Conservation (phyloP, 1,140 invertebrate genomes). For the Geopemphigus sp. region DNA sequence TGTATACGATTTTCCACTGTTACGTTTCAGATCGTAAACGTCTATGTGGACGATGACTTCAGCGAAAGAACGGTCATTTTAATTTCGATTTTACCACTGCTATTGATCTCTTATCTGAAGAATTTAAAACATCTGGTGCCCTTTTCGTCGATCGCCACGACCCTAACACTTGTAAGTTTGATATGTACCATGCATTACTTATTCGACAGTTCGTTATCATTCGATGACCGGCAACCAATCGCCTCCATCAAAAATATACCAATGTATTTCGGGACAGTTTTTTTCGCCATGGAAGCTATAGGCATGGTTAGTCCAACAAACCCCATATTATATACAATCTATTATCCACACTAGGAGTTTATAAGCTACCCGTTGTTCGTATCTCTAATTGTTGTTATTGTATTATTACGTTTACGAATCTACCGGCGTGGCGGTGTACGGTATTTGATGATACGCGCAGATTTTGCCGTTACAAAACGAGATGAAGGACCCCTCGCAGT, state of each 20-base stretch:
- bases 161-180: slow-evolving; percentile 64
- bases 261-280: slow-evolving; percentile 65
- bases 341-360: no score
- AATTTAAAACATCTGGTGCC: slow-evolving; percentile 72
- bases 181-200: slow-evolving; percentile 69
- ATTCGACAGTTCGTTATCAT: slow-evolving; percentile 61
- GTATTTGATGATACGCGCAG: slow-evolving; percentile 54
- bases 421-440: no score
- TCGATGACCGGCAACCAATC: slow-evolving; percentile 57
- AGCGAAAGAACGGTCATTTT: slow-evolving; percentile 60
- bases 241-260: slow-evolving; percentile 59
- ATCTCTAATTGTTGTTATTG: no score
- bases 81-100: slow-evolving; percentile 64
- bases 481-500: slow-evolving; percentile 58
- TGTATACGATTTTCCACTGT: no score
- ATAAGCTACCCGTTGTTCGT: no score
- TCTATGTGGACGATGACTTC: slow-evolving; percentile 57
- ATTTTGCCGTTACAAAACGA: slow-evolving; percentile 60
- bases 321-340: no score
- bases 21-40: slow-evolving; percentile 62
- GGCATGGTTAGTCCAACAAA: slow-evolving; percentile 66
- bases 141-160: slow-evolving; percentile 72
- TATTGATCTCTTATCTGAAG: slow-evolving; percentile 67
- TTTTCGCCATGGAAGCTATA: slow-evolving; percentile 67
- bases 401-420: no score